These are phyloP conservation scores for Lamellibrachia columna DNA, from an alignment of 2,888 invertebrate genomes.

Conservation along the genomic window DNA sequence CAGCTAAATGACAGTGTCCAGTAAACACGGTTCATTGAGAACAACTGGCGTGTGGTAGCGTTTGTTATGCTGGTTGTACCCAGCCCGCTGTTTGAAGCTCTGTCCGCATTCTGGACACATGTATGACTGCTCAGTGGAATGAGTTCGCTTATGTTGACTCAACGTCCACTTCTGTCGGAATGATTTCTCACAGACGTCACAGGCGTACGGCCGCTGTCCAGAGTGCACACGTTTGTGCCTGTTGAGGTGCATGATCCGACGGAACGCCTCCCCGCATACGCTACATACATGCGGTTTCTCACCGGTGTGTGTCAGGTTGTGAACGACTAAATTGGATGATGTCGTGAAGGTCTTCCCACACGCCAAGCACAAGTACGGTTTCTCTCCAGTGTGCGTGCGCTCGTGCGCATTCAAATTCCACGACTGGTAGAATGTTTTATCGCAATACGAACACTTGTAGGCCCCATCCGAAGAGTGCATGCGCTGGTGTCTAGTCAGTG, in stretches of 20 bases:
- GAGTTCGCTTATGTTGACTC: neutral
- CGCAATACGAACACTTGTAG: neutral
- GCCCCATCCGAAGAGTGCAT: neutral
- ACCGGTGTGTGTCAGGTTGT: neutral
- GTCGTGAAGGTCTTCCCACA: neutral
- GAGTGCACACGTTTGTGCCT: neutral
- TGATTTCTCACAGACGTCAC: neutral
- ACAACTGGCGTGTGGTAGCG: neutral
- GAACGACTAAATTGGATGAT: neutral
- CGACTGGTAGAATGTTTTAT: constrained; percentile 2
- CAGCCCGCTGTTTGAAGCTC: neutral
- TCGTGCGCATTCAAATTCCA: neutral
- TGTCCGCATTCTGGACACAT: neutral
- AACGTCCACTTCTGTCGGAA: constrained; percentile 7
- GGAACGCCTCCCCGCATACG: neutral
- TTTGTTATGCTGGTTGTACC: neutral
- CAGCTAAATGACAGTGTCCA: neutral
- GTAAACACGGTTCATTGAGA: neutral
- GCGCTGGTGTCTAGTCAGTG: neutral
- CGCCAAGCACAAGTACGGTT: neutral
- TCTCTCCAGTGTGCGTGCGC: neutral
- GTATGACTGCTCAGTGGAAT: neutral
- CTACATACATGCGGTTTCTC: neutral
- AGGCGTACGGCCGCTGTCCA: neutral
- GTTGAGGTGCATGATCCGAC: neutral